Evolutionary conservation across 1,140 invertebrate genomes (phyloP), one percentile per base, ranked within the genome.

Genomic region (Caenorhabditis latens): DNA sequence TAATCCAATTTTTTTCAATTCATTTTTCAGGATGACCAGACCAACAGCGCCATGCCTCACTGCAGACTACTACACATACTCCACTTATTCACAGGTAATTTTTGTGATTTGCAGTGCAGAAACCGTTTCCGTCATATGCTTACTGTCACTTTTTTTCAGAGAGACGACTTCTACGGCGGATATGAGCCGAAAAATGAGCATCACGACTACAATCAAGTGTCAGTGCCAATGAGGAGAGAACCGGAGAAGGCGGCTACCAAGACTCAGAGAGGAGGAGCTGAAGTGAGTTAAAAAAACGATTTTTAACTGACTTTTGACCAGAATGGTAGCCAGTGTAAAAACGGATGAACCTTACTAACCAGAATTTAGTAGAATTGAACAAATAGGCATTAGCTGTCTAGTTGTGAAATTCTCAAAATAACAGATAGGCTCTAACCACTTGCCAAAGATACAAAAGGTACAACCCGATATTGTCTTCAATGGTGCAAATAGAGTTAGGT

Each of bases 41-140:
- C 71, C 71, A 53, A 50, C 71, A 1, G 71, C 71, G 7, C 71
- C 71, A 32, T 79, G 71, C 21, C 46, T 79, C 7, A 79, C 71
- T 13, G 71, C 71, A 21, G 71, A 79, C n/a, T 79, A 79, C 21
- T 79, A 79, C 71, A 79, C 71, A 32, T 79, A 79, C 9, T 79
- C 71, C 6, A 79, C 71, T 16, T 79, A 79, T 50, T 19, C 67
- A 19, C 71, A 53, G n/a, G 71, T 79, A 43, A 1, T 14, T 46
- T 32, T 71, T 46, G 14, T 8, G 11, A 46, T 58, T 21, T n/a
- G 57, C 16, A 58, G 16, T 21, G 9, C 50, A 53, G 16, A 9
- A 53, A 9, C 16, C 9, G 16, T 53, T 13, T 4, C 1, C 4
- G 9, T 16, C 9, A 53, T 2, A 53, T 53, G 1, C 50, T 8